A percentile compares a stretch with the other conserved stretches of the same genome.
phyloP scores from a whole-genome alignment of 2,888 invertebrate species.

The Hypercompe scribonia region DNA sequence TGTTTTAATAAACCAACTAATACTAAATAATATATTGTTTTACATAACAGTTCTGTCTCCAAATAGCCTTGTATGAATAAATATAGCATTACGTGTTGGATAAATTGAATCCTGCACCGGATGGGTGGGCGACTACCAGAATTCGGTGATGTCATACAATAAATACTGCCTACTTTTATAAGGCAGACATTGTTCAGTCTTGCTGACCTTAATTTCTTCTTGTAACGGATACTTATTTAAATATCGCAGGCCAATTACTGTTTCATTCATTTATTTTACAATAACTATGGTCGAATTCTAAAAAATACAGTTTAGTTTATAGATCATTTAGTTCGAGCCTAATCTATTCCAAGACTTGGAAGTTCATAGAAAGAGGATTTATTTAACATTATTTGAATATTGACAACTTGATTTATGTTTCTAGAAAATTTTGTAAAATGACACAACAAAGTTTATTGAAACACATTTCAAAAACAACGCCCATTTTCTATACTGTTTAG shows the following conservation, averaged over 20 bases:
- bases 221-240: not conserved
- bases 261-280: conserved; percentile 8
- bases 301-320: not conserved
- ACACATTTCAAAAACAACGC: not conserved
- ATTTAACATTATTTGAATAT: not conserved
- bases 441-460: not conserved
- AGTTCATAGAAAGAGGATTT: not conserved
- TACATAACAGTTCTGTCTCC: not conserved
- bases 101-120: conserved; percentile 33
- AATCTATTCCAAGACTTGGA: not conserved
- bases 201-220: conserved; percentile 35
- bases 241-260: conserved; percentile 16
- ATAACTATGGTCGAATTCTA: not conserved
- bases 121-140: conserved; percentile 50
- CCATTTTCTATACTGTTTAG: too few relatives aligned
- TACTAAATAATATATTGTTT: not conserved
- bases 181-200: conserved; percentile 28
- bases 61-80: conserved; percentile 19
- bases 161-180: conserved; percentile 34
- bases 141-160: conserved; percentile 42
- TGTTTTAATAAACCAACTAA: not conserved
- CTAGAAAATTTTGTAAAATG: not conserved
- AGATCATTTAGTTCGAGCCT: not conserved
- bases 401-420: not conserved
- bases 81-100: conserved; percentile 34